Evolutionary conservation across 2,888 invertebrate genomes (phyloP).

Genomic region (Pycnomerus fuliginosus): DNA sequence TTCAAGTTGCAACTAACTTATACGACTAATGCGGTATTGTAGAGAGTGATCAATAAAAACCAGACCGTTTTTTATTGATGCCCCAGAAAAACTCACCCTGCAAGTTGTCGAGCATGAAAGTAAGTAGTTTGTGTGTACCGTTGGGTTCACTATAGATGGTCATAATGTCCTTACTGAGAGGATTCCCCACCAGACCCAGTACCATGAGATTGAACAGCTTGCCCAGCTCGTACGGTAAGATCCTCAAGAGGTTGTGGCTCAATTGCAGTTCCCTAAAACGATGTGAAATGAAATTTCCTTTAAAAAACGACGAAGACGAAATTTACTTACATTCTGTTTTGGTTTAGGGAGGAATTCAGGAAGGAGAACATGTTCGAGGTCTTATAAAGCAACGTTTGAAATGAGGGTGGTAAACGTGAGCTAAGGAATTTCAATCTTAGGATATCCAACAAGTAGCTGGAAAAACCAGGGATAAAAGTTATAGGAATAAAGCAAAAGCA

Average conservation of each 20-base stretch:
- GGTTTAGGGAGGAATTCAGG: slow-evolving; percentile 2
- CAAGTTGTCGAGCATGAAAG: slow-evolving; percentile 94
- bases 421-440: no score
- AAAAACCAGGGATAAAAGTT: no score
- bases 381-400: slow-evolving; percentile 9
- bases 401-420: slow-evolving; percentile 9
- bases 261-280: slow-evolving; percentile 84
- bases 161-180: slow-evolving; percentile 89
- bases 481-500: no score
- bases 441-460: no score
- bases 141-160: slow-evolving; percentile 90
- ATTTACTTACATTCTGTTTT: slow-evolving; percentile 14
- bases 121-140: slow-evolving; percentile 91
- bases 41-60: no score
- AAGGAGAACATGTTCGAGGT: slow-evolving; percentile 4
- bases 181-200: slow-evolving; percentile 92
- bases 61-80: no score
- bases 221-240: slow-evolving; percentile 95
- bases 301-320: no score
- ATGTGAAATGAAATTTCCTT: background rate
- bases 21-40: no score
- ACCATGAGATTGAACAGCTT: slow-evolving; percentile 95
- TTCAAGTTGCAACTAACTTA: no score
- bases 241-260: slow-evolving; percentile 90
- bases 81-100: no score